Evolutionary conservation across 1,140 invertebrate species (phyloP).

Genomic region (Drosophila ogumai): DNA sequence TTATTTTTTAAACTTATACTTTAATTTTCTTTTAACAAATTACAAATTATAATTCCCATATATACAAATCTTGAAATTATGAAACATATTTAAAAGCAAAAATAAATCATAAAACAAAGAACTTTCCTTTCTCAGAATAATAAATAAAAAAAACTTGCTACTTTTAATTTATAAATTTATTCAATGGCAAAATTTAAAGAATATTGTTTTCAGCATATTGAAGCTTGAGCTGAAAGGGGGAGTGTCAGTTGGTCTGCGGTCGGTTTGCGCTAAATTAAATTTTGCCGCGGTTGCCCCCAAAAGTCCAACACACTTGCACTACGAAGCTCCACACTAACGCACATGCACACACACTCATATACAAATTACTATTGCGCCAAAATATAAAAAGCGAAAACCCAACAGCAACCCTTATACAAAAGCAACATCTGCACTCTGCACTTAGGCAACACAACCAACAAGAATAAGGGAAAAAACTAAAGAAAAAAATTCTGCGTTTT

Average conservation of each 20-base stretch:
- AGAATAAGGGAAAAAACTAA: not conserved
- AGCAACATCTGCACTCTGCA: constrained; percentile 26
- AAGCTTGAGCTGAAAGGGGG: constrained; percentile 11
- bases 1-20: too few relatives aligned
- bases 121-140: not conserved
- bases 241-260: constrained; percentile 75
- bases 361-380: constrained; percentile 49
- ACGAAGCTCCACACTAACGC: constrained; percentile 12
- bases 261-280: constrained; percentile 82
- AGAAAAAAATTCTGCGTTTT: constrained; percentile 18
- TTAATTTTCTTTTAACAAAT: too few relatives aligned
- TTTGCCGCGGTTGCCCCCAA: constrained; percentile 64
- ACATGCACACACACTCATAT: constrained; percentile 8
- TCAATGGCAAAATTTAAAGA: too few relatives aligned
- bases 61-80: too few relatives aligned
- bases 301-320: constrained; percentile 44
- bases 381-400: constrained; percentile 32
- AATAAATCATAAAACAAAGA: not conserved
- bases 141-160: not conserved
- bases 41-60: too few relatives aligned
- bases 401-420: constrained; percentile 28
- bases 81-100: not conserved
- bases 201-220: not conserved
- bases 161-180: too few relatives aligned
- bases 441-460: constrained; percentile 23